Evolutionary conservation across 2,113 vertebrate genomes (phyloP).

Genomic region (Atlantisia rogersi): DNA sequence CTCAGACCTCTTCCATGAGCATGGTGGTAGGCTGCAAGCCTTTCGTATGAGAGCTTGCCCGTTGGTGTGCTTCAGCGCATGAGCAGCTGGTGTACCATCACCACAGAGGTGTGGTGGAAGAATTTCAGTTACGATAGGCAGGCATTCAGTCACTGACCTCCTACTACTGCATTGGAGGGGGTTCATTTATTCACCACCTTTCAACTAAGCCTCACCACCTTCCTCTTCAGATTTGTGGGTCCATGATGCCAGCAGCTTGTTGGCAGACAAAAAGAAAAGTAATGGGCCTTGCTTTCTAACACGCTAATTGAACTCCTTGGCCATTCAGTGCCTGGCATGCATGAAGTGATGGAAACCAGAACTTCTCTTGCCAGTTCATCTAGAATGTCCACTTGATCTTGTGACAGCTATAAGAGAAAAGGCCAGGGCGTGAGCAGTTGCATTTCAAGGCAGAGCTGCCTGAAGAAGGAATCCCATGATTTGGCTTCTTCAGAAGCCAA

Average conservation of each 20-base stretch:
- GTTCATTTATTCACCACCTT: background rate
- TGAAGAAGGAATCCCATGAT: background rate
- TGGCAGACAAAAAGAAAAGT: background rate
- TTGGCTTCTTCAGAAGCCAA: background rate
- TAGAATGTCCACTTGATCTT: background rate
- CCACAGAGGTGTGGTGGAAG: background rate
- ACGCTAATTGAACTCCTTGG: background rate
- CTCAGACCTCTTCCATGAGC: background rate
- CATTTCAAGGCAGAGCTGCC: background rate
- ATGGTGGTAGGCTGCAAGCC: background rate
- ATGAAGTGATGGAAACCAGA: background rate
- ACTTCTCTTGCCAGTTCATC: background rate
- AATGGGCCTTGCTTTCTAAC: background rate
- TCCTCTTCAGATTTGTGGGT: background rate
- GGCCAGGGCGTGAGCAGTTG: accelerated
- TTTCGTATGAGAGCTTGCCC: background rate
- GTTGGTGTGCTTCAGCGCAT: background rate
- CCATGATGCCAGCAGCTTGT: background rate
- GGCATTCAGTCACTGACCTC: background rate
- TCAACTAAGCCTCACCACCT: background rate
- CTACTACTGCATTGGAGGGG: accelerated
- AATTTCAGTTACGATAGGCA: background rate
- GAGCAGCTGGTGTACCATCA: background rate
- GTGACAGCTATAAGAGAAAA: background rate
- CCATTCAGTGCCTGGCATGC: background rate